Base-by-base conservation (phyloP, 2,797 vertebrate species). In the Sebastolobus alascanus region DNA sequence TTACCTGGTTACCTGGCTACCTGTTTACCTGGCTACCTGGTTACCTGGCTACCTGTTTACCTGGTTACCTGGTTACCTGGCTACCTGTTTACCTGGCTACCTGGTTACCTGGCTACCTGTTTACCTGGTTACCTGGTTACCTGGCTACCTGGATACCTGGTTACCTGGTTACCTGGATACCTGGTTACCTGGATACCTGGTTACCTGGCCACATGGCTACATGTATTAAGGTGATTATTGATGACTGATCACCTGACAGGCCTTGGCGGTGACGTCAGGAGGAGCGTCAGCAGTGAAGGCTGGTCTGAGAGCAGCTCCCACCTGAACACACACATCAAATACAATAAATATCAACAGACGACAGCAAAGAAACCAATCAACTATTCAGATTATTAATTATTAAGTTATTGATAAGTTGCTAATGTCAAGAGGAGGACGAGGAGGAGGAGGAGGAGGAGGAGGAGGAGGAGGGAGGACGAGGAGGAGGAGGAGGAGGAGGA, bases 241-340 rank as follows among this genome's bases (percentile, higher is more conserved):
- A 77, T 6, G 50, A 75, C 0, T 67, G 43, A n/a, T 82, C 31
- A 97, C 98, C 97, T 99, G 97, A 86, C 98, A 99, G 70, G 98
- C 98, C 92, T 97, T 97, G 27, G 97, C 97, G 4, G 97, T 99
- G 90, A 99, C 95, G 75, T 98, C 96, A 72, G 98, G 98, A 68
- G 97, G 95, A 4, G 97, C 97, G 27, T 99, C 97, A 0, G 96
- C 87, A 69, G 94, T 73, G 88, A 99, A 99, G 71, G 98, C 97
- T 22, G 97, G 98, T 92, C 98, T 97, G 84, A 99, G 97, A 55
- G 98, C 98, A 75, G 98, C 98, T 90, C 97, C 97, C 35, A 99
- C 97, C 98, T 60, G 8, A 37, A n/a, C n/a, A n/a, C n/a, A n/a
- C n/a, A n/a, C n/a, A n/a, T n/a, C n/a, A n/a, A n/a, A n/a, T n/a